These are phyloP conservation scores for Oxyteleia sp. DNA, from an alignment of 2,888 invertebrate genomes.

Conservation along the genomic window DNA sequence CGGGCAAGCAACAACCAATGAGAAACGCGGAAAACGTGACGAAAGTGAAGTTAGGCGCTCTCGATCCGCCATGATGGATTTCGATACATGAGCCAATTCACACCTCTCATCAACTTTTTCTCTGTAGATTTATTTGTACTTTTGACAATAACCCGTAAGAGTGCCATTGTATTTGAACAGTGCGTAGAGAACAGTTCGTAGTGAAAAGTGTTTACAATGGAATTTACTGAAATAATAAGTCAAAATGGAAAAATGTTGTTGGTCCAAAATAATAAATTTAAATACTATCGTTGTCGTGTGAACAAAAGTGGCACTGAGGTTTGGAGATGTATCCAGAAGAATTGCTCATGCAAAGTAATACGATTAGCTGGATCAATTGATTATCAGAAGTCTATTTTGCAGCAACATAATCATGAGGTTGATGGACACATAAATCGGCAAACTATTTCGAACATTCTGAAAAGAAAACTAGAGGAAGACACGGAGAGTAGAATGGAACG, in stretches of 20 bases:
- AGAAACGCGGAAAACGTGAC: no score
- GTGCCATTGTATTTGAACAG: no score
- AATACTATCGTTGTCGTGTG: background rate
- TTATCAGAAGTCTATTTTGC: background rate
- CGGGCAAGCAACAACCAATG: no score
- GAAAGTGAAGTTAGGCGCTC: no score
- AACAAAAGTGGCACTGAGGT: constrained; percentile 1
- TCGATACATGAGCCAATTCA: no score
- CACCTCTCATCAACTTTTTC: no score
- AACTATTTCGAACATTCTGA: background rate
- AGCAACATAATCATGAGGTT: background rate
- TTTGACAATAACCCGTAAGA: no score
- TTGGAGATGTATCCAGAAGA: constrained; percentile 8
- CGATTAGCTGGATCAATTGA: background rate
- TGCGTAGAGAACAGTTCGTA: no score
- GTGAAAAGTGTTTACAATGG: no score
- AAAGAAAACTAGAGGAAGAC: constrained; percentile 14
- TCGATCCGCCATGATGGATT: no score
- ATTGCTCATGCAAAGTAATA: constrained; percentile 6
- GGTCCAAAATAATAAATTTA: background rate
- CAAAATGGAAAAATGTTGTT: background rate
- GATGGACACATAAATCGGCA: constrained; percentile 4
- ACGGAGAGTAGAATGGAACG: background rate
- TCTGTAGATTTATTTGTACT: no score
- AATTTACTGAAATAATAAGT: no score